A percentile compares a stretch with the other conserved stretches of the same genome.
These are phyloP conservation scores for Tricholaema leucomelas DNA, from an alignment of 2,113 vertebrate species.

Conservation along the genomic window DNA sequence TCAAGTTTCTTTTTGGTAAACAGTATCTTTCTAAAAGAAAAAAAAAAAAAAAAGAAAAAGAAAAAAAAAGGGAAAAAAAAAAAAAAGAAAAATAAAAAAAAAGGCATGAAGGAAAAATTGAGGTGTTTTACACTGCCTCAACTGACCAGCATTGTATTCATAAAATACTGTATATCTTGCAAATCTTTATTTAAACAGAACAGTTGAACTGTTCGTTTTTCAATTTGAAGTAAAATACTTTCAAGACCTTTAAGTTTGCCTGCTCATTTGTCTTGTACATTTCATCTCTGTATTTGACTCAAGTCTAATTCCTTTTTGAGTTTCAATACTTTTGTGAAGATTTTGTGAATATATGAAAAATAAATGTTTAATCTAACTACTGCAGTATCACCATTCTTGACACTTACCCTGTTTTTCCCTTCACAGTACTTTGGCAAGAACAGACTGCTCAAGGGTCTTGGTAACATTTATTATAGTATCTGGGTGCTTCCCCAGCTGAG, in stretches of 20 bases:
- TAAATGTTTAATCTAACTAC: conserved; percentile 68
- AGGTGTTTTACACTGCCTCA: conserved; percentile 78
- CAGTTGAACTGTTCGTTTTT: conserved; percentile 82
- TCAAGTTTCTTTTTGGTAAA: conserved; percentile 85
- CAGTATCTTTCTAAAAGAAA: conserved; percentile 81
- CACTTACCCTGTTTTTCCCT: background rate
- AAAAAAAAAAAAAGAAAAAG: background rate
- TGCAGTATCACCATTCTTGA: conserved; percentile 55
- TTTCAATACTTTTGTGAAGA: conserved; percentile 73
- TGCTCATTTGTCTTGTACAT: conserved; percentile 81
- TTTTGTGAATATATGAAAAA: conserved; percentile 70
- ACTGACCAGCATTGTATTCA: conserved; percentile 82
- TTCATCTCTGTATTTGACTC: conserved; percentile 78
- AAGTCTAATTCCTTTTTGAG: conserved; percentile 69
- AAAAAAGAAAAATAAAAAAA: conserved; percentile 15
- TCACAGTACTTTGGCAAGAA: background rate
- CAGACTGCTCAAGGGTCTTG: background rate
- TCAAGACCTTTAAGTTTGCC: conserved; percentile 81
- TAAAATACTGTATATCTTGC: conserved; percentile 83
- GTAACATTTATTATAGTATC: background rate
- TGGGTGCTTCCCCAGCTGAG: background rate
- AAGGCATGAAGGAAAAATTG: conserved; percentile 79
- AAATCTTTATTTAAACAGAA: conserved; percentile 77
- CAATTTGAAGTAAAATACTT: conserved; percentile 83
- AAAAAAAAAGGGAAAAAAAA: conserved; percentile 32